These are phyloP conservation scores for Xiphophorus birchmanni DNA, from an alignment of 2,797 vertebrate genomes.

Conservation along the genomic window DNA sequence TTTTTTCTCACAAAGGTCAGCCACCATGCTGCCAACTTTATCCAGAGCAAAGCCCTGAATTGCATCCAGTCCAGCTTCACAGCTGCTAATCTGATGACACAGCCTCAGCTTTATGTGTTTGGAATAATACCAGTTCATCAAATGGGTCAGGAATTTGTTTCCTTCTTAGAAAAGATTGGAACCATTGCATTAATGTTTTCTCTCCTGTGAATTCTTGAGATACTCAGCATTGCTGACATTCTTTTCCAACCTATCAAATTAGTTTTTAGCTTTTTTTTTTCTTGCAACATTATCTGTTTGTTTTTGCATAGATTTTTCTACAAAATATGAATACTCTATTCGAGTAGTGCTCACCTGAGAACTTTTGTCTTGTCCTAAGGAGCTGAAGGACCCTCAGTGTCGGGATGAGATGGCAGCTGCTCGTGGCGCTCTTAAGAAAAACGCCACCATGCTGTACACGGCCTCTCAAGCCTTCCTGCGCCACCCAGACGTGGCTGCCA, in stretches of 20 bases:
- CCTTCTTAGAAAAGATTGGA: constrained; percentile 11
- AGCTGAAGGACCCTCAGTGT: constrained; percentile 97
- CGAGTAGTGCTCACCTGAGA: not conserved
- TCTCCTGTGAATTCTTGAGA: not conserved
- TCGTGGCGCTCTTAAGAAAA: constrained; percentile 96
- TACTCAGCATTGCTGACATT: not conserved
- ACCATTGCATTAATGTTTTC: not conserved
- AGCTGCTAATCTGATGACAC: constrained; percentile 47
- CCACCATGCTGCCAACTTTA: constrained; percentile 23
- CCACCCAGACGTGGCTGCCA: constrained; percentile 96
- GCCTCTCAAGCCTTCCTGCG: constrained; percentile 97
- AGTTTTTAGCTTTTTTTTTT: not conserved
- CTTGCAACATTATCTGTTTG: not conserved
- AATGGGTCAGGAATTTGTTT: constrained; percentile 12
- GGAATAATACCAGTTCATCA: constrained; percentile 43
- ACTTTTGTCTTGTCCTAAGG: constrained; percentile 72
- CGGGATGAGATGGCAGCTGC: constrained; percentile 98
- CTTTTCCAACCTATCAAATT: not conserved
- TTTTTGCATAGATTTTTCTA: not conserved
- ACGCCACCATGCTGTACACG: constrained; percentile 97
- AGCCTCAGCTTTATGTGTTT: constrained; percentile 34
- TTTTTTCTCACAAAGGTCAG: constrained; percentile 30
- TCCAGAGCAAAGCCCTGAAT: constrained; percentile 41
- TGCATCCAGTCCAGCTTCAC: constrained; percentile 36
- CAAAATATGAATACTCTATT: not conserved